Base-by-base conservation (phyloP, 2,113 vertebrate species). In the Gavialis gangeticus region DNA sequence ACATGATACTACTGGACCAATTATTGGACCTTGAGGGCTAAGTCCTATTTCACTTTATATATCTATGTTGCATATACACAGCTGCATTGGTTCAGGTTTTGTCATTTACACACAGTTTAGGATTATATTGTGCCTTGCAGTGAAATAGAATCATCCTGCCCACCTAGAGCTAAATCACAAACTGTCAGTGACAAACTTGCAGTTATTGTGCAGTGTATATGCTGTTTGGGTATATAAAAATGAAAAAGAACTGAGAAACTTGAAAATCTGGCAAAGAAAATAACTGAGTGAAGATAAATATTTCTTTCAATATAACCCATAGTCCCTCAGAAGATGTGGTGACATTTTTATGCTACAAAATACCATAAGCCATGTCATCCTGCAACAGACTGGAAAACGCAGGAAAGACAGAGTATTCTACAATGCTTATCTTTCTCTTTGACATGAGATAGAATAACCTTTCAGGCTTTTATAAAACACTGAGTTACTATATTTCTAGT, bases 391-490 rank as follows among this genome's bases (percentile, higher is more conserved):
- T 91, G 55, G 57, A 79, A 94, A 94, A 69, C 6, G 56, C 4
- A 1, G 2, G 25, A 88, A 88, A 88, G 69, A 66, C 9, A 58
- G 34, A 1, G 22, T 8, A 24, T 13, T 73, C 75, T 87, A 80
- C 60, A 88, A 89, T 71, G 84, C 89, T 63, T 46, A 37, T 77
- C 12, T 25, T 0, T 86, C 56, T 56, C 24, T 93, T 80, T 28
- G n/a, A 58, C 2, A 1, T 75, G 77, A 78, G 21, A 15, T 21
- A 24, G 60, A 92, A 13, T 8, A 62, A 3, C 57, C 85, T 78
- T 93, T 86, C 27, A 69, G 66, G 27, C 64, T 93, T 96, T 82
- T 87, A 82, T 55, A 91, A 86, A 86, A 14, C n/a, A 12, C 54
- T 4, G 13, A 4, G 21, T 54, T 82, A 34, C 69, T 34, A 2